phyloP scores from a whole-genome alignment of 2,888 invertebrate genomes.

The Acrocera orbiculus region DNA sequence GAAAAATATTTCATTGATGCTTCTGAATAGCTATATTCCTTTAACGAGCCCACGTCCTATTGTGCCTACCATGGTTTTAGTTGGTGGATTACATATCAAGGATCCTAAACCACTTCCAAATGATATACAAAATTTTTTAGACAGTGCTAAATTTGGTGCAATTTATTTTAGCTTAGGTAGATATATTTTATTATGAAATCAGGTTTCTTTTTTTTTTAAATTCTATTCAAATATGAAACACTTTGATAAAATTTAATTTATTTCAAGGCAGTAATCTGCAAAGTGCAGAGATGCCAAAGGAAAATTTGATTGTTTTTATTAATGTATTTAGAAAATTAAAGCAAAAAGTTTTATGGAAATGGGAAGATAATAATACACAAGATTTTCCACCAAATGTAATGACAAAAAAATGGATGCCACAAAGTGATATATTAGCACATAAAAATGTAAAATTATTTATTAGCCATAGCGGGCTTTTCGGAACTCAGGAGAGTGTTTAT shows the following conservation, averaged over 20 bases:
- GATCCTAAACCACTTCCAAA: conserved; percentile 22
- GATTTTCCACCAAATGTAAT: conserved; percentile 31
- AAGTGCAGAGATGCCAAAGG: conserved; percentile 28
- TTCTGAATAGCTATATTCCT: conserved; percentile 34
- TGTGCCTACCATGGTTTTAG: conserved; percentile 32
- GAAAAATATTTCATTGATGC: conserved; percentile 30
- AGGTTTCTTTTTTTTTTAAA: background rate
- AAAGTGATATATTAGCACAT: conserved; percentile 34
- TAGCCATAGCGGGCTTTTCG: conserved; percentile 31
- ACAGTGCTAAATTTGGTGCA: conserved; percentile 30
- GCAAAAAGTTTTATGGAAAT: conserved; percentile 34
- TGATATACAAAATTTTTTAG: conserved; percentile 29
- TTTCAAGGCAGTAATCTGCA: conserved; percentile 30
- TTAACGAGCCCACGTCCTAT: conserved; percentile 31
- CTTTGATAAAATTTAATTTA: background rate
- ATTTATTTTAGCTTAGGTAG: conserved; percentile 33
- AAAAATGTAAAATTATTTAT: conserved; percentile 31
- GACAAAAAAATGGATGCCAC: conserved; percentile 36
- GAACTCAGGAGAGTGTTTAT: conserved; percentile 31
- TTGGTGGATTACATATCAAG: conserved; percentile 38
- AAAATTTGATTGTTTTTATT: conserved; percentile 26
- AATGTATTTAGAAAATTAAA: conserved; percentile 29
- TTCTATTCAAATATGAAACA: background rate
- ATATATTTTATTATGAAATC: background rate
- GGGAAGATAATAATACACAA: conserved; percentile 27